A percentile compares a stretch with the other conserved stretches of the same genome.
These are phyloP conservation scores for Zoanthus sansibaricus DNA, from an alignment of 92 coral and sea anemone species.

Conservation along the genomic window DNA sequence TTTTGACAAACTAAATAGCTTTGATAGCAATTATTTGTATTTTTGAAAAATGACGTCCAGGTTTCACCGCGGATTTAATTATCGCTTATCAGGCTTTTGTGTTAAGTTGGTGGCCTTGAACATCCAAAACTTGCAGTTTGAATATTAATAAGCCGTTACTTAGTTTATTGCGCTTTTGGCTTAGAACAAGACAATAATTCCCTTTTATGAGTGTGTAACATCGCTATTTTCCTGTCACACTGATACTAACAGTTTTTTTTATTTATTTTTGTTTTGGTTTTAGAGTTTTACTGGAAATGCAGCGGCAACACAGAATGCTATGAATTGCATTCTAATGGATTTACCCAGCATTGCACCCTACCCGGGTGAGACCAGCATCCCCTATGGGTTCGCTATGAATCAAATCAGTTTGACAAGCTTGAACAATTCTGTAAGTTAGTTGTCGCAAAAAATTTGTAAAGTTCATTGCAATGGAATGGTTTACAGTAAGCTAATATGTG, in stretches of 20 bases:
- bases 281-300: conserved; percentile 68
- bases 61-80: conserved; percentile 66
- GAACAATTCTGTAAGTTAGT: conserved; percentile 53
- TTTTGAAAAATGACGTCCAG: conserved; percentile 49
- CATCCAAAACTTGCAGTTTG: conserved; percentile 37
- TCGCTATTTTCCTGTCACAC: conserved; percentile 26
- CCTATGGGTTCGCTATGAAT: conserved; percentile 25
- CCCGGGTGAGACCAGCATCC: conserved; percentile 37
- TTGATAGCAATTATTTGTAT: conserved; percentile 65
- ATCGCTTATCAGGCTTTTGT: conserved; percentile 75
- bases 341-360: conserved; percentile 88
- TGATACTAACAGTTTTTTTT: conserved; percentile 21
- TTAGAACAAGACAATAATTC: not conserved
- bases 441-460: conserved; percentile 43
- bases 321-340: conserved; percentile 75
- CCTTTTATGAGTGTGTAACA: not conserved
- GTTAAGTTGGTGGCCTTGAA: conserved; percentile 61
- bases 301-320: conserved; percentile 65
- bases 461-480: conserved; percentile 86
- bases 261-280: conserved; percentile 37
- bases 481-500: conserved; percentile 72
- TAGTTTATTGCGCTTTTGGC: not conserved
- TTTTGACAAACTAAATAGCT: conserved; percentile 66
- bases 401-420: conserved; percentile 47
- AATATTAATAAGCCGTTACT: conserved; percentile 13